phyloP scores from a whole-genome alignment of 1,140 invertebrate species.

The Drosophila sp. region DNA sequence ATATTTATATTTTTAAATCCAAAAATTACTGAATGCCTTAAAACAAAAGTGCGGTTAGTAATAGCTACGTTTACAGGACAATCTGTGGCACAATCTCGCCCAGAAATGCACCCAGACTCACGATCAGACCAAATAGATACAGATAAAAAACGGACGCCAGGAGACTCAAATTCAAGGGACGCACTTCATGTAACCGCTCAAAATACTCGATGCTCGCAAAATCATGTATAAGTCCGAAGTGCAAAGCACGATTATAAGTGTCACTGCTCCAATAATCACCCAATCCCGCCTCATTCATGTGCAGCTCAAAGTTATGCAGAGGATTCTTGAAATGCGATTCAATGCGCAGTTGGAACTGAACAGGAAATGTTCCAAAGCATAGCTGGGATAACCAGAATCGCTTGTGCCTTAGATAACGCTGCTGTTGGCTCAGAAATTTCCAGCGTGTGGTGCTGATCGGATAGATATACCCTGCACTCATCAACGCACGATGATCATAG shows the following conservation, averaged over 20 bases:
- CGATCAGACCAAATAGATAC: constrained; percentile 49
- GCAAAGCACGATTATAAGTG: constrained; percentile 33
- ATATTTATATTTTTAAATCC: constrained; percentile 5
- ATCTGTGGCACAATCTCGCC: constrained; percentile 40
- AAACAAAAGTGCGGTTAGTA: constrained; percentile 49
- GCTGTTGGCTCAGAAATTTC: constrained; percentile 53
- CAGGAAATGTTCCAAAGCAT: constrained; percentile 62
- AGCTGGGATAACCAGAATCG: constrained; percentile 57
- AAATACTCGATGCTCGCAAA: constrained; percentile 42
- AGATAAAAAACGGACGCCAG: constrained; percentile 46
- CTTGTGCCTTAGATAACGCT: constrained; percentile 54
- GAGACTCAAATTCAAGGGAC: constrained; percentile 39
- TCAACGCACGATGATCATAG: constrained; percentile 26
- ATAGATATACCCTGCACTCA: constrained; percentile 57
- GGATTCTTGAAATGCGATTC: constrained; percentile 68
- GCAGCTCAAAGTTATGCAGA: constrained; percentile 51
- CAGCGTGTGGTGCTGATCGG: constrained; percentile 60
- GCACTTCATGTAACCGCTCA: constrained; percentile 9
- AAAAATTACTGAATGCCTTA: constrained; percentile 43
- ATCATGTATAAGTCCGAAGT: constrained; percentile 53
- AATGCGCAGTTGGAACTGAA: constrained; percentile 60
- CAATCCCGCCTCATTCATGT: constrained; percentile 48
- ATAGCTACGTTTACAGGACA: constrained; percentile 30
- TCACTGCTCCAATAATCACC: constrained; percentile 30
- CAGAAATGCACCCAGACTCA: constrained; percentile 50